Evolutionary conservation across 2,888 invertebrate species (phyloP).

Genomic region (Eumacrocentrus americanus): DNA sequence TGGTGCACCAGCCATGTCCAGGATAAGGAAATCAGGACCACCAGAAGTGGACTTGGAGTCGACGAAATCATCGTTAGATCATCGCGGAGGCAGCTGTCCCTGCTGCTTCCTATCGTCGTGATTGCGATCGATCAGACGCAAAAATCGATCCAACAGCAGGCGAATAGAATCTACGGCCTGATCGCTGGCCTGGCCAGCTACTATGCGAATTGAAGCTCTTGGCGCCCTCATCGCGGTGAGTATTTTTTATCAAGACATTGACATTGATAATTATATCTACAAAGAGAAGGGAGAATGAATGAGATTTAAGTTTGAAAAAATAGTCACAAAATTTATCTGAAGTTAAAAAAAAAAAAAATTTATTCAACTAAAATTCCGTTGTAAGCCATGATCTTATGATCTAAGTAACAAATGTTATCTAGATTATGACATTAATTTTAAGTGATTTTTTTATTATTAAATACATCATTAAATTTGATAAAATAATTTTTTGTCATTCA

Average conservation of each 20-base stretch:
- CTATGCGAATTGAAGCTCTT: conserved; percentile 81
- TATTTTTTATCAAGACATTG: conserved; percentile 32
- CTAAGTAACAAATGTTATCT: no score
- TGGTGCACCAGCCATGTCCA: conserved; percentile 51
- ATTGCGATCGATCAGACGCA: not conserved
- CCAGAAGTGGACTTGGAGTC: conserved; percentile 51
- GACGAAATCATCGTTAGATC: conserved; percentile 44
- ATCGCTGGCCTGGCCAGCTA: conserved; percentile 71
- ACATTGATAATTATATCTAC: no score
- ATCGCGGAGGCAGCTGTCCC: conserved; percentile 19
- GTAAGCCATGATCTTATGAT: no score
- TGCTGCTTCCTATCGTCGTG: not conserved
- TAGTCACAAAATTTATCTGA: no score
- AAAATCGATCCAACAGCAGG: conserved; percentile 45
- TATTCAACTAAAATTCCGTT: no score
- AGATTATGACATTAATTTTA: no score
- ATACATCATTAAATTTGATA: no score
- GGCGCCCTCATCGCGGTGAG: conserved; percentile 80
- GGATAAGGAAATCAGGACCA: conserved; percentile 46
- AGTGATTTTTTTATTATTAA: no score
- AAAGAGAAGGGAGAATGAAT: no score
- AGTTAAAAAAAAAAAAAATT: no score
- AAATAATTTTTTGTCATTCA: no score
- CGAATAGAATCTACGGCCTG: conserved; percentile 60
- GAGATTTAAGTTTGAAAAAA: no score